These are phyloP conservation scores for Anomalospiza imberbis DNA, from an alignment of 2,797 vertebrate species.

Conservation along the genomic window DNA sequence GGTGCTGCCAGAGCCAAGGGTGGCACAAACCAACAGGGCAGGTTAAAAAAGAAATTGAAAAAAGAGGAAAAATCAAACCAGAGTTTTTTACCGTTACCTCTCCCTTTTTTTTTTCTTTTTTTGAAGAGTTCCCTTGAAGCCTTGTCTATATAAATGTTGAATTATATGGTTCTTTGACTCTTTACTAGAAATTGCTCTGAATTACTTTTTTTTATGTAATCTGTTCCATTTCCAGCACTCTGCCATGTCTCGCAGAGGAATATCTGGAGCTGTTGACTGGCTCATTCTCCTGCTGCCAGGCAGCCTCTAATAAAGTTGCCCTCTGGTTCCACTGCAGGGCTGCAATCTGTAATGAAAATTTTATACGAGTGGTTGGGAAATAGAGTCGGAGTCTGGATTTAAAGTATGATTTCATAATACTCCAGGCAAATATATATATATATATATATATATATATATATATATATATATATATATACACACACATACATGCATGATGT, in stretches of 20 bases:
- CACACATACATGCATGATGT: fast-evolving
- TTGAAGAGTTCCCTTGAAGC: conserved; percentile 24
- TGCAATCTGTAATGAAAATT: conserved; percentile 37
- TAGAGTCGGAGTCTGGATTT: background rate
- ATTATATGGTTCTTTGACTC: conserved; percentile 49
- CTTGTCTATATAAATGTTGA: conserved; percentile 47
- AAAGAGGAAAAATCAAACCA: background rate
- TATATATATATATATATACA: too few relatives aligned
- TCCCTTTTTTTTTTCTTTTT: background rate
- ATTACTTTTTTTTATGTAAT: conserved; percentile 48
- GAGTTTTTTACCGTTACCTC: background rate
- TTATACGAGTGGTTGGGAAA: background rate
- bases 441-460: too few relatives aligned
- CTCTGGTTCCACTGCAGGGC: conserved; percentile 34
- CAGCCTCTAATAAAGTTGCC: conserved; percentile 42
- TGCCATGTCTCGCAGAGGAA: conserved; percentile 1
- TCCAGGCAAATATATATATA: background rate
- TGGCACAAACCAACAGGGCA: background rate
- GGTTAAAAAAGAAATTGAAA: background rate
- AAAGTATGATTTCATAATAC: background rate
- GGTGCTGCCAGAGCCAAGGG: background rate
- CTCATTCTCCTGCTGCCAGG: conserved; percentile 20
- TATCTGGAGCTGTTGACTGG: conserved; percentile 27
- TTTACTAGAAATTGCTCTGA: conserved; percentile 49
- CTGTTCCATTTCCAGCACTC: conserved; percentile 51